phyloP scores from a whole-genome alignment of 2,888 invertebrate genomes.

The Drosophila differens region DNA sequence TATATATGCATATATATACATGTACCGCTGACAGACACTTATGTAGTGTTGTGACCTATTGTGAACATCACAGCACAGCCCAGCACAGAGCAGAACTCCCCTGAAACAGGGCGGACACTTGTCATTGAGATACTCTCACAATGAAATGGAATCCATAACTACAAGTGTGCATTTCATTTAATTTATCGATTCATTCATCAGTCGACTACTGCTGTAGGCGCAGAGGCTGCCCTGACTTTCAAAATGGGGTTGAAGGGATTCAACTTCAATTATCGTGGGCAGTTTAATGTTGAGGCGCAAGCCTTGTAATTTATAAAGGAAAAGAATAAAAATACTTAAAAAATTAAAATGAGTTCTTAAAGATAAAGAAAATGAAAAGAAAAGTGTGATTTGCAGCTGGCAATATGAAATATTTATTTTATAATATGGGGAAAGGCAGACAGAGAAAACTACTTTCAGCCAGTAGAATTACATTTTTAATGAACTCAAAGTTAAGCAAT shows the following conservation, averaged over 20 bases:
- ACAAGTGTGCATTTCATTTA: neutral
- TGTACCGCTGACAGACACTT: neutral
- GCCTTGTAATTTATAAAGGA: neutral
- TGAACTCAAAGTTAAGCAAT: neutral
- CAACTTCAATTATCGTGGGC: neutral
- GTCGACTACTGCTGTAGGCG: neutral
- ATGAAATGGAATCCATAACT: neutral
- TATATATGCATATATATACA: neutral
- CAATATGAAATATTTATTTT: neutral
- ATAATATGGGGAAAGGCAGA: neutral
- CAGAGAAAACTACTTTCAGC: too few relatives aligned
- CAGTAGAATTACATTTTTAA: neutral
- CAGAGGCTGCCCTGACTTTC: neutral
- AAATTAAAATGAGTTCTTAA: neutral
- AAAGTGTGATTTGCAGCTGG: neutral
- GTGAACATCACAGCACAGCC: neutral
- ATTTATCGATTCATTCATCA: neutral
- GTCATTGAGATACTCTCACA: neutral
- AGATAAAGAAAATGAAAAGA: neutral
- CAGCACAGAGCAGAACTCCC: neutral
- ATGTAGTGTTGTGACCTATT: neutral
- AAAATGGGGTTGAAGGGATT: neutral
- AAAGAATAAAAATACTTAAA: neutral
- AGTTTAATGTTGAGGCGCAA: neutral
- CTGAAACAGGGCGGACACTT: conserved; percentile 5